phyloP scores from a whole-genome alignment of 2,113 vertebrate species.

The Periophthalmus modestus region DNA sequence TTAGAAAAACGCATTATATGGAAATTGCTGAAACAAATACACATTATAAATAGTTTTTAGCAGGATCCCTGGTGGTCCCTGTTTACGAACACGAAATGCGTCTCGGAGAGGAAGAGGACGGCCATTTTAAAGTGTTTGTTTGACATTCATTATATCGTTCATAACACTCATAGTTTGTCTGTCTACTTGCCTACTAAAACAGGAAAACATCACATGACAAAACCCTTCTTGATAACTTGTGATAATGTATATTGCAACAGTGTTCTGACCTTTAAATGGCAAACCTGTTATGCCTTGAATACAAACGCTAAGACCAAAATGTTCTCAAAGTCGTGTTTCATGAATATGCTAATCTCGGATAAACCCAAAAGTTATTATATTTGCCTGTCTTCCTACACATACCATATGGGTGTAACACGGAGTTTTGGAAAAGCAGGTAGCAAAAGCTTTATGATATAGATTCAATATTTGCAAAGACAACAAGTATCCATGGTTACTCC shows the following conservation, averaged over 20 bases:
- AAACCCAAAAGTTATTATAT: slow-evolving; percentile 8
- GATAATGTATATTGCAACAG: neutral
- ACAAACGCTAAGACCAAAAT: neutral
- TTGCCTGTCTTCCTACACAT: slow-evolving; percentile 1
- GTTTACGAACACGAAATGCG: no score
- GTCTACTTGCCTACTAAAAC: neutral
- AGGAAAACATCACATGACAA: neutral
- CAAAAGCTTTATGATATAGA: neutral
- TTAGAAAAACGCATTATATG: neutral
- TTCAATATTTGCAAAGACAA: neutral
- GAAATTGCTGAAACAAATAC: neutral
- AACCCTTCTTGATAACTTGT: neutral
- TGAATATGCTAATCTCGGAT: slow-evolving; percentile 13
- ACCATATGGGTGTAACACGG: neutral
- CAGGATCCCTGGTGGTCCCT: neutral
- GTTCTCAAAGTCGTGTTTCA: neutral
- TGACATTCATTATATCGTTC: neutral
- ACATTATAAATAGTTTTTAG: neutral
- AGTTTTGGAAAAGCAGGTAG: neutral
- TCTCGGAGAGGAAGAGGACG: neutral
- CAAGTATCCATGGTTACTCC: neutral
- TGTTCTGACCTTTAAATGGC: neutral
- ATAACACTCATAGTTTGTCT: neutral
- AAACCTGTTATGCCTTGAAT: neutral
- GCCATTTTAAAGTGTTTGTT: slow-evolving; percentile 30